Evolutionary conservation across 2,797 vertebrate genomes (phyloP), one percentile per base, ranked within the genome.

Genomic region (Notoglanidium macrostoma): DNA sequence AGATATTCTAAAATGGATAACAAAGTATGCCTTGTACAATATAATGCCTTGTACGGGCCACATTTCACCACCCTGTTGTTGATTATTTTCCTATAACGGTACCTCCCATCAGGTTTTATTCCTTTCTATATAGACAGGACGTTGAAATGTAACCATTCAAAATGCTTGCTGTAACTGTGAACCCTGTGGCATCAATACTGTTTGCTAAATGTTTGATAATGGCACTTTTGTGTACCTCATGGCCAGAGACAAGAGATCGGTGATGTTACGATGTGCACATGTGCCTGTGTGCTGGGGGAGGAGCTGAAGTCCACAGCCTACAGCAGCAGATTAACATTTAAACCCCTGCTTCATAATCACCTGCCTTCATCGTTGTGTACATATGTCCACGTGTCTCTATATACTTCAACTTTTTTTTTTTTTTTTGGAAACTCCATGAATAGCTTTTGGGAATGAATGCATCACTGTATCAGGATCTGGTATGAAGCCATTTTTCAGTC

Each of bases 311-410:
- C 81, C 76, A 77, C 51, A 61, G 76, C 35, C 59, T 84, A 55
- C 85, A 59, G 87, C 63, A 79, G 59, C 57, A 86, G 86, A 88
- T 88, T 87, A 87, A 87, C 55, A 84, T 83, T 79, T 89, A 85
- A 72, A 86, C 72, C 84, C 23, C 57, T 80, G 63, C 49, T 40
- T 63, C 51, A 74, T 87, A 88, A 88, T 83, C 87, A 54, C 78
- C 76, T 65, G 79, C 14, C 73, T 88, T 82, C 70, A 76, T 78
- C 29, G 77, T 67, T 72, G n/a, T 55, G 17, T 40, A 51, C 54
- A 3, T 29, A 17, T 32, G 40, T 63, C 73, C 54, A 35, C 15
- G 54, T 49, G n/a, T 67, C 15, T 68, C 29, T 5, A 73, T 57
- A 44, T n/a, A 72, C 21, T 26, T 55, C 6, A 3, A 5, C 2